Evolutionary conservation across 30 jellyfish, hydroid and myxozoan genomes (phyloP), one percentile per base, ranked within the genome.

Genomic region (Turritopsis rubra): DNA sequence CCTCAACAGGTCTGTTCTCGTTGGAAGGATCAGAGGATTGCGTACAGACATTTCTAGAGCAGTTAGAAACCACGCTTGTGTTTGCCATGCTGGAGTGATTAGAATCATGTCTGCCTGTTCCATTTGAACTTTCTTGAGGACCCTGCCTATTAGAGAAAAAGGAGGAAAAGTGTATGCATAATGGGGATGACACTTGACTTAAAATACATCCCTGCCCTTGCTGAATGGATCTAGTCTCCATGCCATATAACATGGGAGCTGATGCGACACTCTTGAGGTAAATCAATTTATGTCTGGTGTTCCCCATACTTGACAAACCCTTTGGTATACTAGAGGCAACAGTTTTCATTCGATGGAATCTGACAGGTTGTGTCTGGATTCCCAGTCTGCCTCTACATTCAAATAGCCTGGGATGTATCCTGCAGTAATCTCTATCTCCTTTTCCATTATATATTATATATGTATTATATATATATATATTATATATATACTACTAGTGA

Each of bases 161-260:
- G 82, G 82, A 8, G 82, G 82, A 30, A 71, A 73, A 9, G 82
- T 72, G 60, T 73, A 73, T 29, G 60, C 82, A 1, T 29, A 22
- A 22, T 22, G 52, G 82, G 8, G 73, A 3, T 5, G 8, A 73
- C 82, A 73, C 82, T 73, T 19, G 28, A 24, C 23, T 28, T 71
- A 72, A 73, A 73, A 73, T 22, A 72, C 82, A 73, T 73, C 85
- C 85, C 52, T 29, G 8, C 85, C 78, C 82, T 52, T 29, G 85
- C 85, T 29, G 85, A 20, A 29, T 1, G 78, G 82, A 28, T 29
- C 8, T 16, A 78, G 60, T 41, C 5, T 41, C 60, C 60, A 41
- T 41, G 60, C 60, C 60, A 41, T 41, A 13, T 41, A 41, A 41
- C 60, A 41, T 41, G 60, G 60, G 5, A 41, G 60, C 13, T 41